Base-by-base conservation (phyloP, 1,140 invertebrate species). In the Drosophila sulfurigaster region DNA sequence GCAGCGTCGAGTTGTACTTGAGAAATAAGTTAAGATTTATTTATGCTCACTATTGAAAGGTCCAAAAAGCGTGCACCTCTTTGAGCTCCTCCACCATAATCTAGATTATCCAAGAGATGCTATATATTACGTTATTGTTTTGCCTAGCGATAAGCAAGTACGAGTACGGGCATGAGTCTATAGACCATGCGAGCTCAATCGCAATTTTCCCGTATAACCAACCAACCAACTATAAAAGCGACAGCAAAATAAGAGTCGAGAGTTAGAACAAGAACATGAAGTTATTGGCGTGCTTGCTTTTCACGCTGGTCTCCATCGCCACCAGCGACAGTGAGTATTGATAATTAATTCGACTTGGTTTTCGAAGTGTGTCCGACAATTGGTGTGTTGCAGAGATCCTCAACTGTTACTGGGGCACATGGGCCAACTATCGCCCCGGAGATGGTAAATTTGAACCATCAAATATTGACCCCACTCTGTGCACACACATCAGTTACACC, bases 401-500 rank as follows among this genome's bases (percentile, higher is more conserved):
- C 2, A 94, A 95, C 10, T 95, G 95, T 72, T 96, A 96, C 72
- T 95, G 93, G 75, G 94, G 94, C 38, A 95, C 94, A 64, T 96
- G 95, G 95, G 89, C 95, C 1, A 93, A 94, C 1, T 95, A 95
- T 78, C 89, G 95, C 20, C 88, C 92, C 1, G 94, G 93, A 0
- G 91, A 92, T 67, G 95, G 95, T 3, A 93, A 94, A 62, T 95
- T 95, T 65, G 87, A 94, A 2, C 92, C 94, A 0, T 88, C 93
- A 1, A 78, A 95, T 48, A 94, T 96, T 16, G 93, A 96, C 75
- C 93, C 95, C 0, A 82, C 78, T 4, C 91, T 96, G 2, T 96
- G 96, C 79, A 96, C 96, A 0, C 95, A 96, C 87, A 62, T 96
- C 2, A 94, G 96, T 38, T 96, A 96, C 74, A 94, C 94, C 1